Base-by-base conservation (phyloP, 2,113 vertebrate species). In the Oryzias curvinotus region DNA sequence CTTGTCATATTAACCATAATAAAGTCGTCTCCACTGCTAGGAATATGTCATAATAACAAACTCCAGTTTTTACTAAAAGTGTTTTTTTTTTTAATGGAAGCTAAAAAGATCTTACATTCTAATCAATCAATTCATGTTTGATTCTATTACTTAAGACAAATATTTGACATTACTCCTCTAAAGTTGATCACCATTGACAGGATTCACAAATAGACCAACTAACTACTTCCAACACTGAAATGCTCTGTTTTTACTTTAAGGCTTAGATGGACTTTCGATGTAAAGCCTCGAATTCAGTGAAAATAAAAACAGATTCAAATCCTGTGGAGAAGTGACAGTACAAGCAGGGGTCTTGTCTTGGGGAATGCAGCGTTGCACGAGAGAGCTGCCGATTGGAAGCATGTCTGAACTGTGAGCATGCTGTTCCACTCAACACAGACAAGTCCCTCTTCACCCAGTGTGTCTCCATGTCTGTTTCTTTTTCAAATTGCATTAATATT, bases 401-500 rank as follows among this genome's bases (percentile, higher is more conserved):
- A 54, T 10, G 74, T 81, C 77, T 69, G 65, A 62, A 59, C 66
- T 46, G 65, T 61, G 54, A 65, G 64, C 87, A 83, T 77, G 85
- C 72, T 83, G 84, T 85, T 88, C 69, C 78, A 83, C 82, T 86
- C 82, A 82, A 43, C 57, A 18, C 83, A 69, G 63, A 62, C 75
- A 44, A 75, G 63, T 66, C 84, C 76, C 77, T 79, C 75, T 82
- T 82, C 74, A 75, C 82, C 70, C 68, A 52, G 61, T 66, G 81
- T 83, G 83, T 85, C 78, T 85, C 71, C 63, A 17, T 65, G 82
- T 88, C 80, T 78, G 87, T 86, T 81, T 88, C 71, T 85, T 82
- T 87, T 82, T 90, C 81, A 92, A 91, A 90, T 92, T 92, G 71
- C 85, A 91, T 86, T 91, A 92, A 91, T 87, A 89, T 89, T 91